Evolutionary conservation across 2,113 vertebrate genomes (phyloP).

Genomic region (Halcyon senegalensis): DNA sequence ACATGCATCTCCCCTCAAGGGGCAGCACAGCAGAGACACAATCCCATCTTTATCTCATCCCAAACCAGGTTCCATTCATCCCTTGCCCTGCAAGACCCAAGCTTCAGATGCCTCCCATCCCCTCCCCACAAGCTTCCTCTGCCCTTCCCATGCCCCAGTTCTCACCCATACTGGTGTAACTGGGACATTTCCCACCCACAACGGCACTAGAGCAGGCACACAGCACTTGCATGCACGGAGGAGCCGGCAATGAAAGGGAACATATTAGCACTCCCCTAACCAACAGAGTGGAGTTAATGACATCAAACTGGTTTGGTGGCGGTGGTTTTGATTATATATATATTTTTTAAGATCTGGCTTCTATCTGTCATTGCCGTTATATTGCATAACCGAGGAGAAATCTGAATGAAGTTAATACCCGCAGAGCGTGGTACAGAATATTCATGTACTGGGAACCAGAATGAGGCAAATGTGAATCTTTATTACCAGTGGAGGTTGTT

Average conservation of each 20-base stretch:
- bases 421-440: not conserved
- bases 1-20: fast-evolving
- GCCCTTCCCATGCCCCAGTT: not conserved
- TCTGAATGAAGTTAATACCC: constrained; percentile 68
- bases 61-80: not conserved
- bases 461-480: constrained; percentile 63
- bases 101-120: not conserved
- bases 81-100: not conserved
- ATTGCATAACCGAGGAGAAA: constrained; percentile 57
- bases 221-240: fast-evolving
- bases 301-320: not conserved
- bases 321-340: constrained; percentile 7
- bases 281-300: not conserved
- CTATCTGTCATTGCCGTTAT: constrained; percentile 37
- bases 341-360: constrained; percentile 21
- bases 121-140: not conserved
- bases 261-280: not conserved
- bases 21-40: fast-evolving
- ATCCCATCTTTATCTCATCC: not conserved
- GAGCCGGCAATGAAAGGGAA: not conserved
- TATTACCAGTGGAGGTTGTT: constrained; percentile 67
- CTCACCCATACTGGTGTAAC: not conserved
- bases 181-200: not conserved
- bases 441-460: constrained; percentile 56
- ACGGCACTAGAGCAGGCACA: not conserved